phyloP scores from a whole-genome alignment of 1,140 invertebrate species.

The Acromyrmex charruanus region DNA sequence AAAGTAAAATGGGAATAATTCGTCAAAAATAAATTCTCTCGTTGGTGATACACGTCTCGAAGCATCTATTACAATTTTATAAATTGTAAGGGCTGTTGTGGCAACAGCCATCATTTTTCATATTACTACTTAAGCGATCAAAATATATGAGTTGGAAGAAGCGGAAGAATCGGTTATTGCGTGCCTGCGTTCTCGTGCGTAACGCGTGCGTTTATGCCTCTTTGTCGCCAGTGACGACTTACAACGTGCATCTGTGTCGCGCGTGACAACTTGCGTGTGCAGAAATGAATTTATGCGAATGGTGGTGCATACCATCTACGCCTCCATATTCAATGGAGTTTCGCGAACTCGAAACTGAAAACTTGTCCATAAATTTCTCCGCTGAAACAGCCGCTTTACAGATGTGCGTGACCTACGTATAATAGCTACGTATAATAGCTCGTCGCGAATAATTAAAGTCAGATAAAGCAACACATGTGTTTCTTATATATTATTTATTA shows the following conservation, averaged over 20 bases:
- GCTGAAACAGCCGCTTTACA: slow-evolving; percentile 29
- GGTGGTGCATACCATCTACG: not conserved
- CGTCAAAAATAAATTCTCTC: slow-evolving; percentile 15
- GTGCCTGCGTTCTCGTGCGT: not conserved
- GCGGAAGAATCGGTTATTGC: not conserved
- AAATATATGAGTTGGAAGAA: not conserved
- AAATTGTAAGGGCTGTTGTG: not conserved
- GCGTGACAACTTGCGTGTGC: not conserved
- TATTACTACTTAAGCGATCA: not conserved
- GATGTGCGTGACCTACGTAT: slow-evolving; percentile 10
- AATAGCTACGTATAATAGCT: not conserved
- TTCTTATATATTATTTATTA: not conserved
- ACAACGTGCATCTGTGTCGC: not conserved
- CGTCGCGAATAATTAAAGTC: not conserved
- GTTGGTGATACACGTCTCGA: not conserved
- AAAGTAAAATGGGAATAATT: not conserved
- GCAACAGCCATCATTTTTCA: not conserved
- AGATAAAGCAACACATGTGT: not conserved
- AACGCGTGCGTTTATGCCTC: not conserved
- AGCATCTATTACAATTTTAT: not conserved
- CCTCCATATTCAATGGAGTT: not conserved
- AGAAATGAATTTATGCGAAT: slow-evolving; percentile 46
- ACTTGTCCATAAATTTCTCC: slow-evolving; percentile 40
- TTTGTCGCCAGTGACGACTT: not conserved
- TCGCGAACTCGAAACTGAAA: slow-evolving; percentile 39